Conservation (phyloP, 2,797 vertebrate genomes). For the Darevskia nairensis region DNA sequence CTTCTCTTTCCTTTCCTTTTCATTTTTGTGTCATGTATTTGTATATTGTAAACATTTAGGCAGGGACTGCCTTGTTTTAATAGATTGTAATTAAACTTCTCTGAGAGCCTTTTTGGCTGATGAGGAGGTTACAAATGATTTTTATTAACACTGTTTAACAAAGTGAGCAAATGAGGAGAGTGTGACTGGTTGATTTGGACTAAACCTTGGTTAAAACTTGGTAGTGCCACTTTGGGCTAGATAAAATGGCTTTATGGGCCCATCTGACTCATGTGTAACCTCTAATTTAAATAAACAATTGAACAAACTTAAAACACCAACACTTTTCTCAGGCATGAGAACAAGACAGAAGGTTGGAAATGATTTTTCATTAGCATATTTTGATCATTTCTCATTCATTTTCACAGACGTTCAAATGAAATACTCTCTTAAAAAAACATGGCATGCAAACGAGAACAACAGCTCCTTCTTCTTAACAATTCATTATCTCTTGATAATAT, state of each 20-base stretch:
- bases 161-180: background rate
- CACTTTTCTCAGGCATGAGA: conserved; percentile 57
- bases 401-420: conserved; percentile 78
- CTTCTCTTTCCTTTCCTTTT: too few relatives aligned
- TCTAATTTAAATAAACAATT: conserved; percentile 67
- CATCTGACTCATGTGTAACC: too few relatives aligned
- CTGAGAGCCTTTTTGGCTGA: too few relatives aligned
- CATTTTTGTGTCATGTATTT: too few relatives aligned
- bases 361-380: conserved; percentile 76
- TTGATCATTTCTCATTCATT: conserved; percentile 76
- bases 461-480: conserved; percentile 75
- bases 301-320: background rate
- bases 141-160: background rate
- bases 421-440: conserved; percentile 74
- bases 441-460: conserved; percentile 78
- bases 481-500: conserved; percentile 76
- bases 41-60: too few relatives aligned
- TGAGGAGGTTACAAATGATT: too few relatives aligned
- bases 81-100: too few relatives aligned
- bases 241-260: background rate
- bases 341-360: conserved; percentile 68
- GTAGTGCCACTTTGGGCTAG: background rate
- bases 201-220: background rate
- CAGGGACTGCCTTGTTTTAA: too few relatives aligned
- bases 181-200: background rate